Conservation (phyloP, 2,113 vertebrate species). For the Ptychochromis oligacanthus region DNA sequence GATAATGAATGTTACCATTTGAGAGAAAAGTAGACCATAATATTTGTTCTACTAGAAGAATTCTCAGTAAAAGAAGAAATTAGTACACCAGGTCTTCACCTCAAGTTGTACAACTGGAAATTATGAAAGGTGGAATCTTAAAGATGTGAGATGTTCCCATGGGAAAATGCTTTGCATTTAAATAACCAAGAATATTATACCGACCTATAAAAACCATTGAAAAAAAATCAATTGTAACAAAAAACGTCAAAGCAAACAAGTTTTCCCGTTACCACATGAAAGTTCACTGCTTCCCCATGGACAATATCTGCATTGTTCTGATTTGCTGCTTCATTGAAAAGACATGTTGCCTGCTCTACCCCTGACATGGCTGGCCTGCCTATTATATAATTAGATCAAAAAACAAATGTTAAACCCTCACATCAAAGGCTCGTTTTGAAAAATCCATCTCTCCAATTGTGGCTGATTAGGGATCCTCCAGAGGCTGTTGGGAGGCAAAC, state of each 20-base stretch:
- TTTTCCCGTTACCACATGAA: conserved; percentile 1
- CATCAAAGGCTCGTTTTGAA: conserved; percentile 74
- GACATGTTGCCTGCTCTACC: conserved; percentile 10
- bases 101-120: background rate
- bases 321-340: conserved; percentile 40
- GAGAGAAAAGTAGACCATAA: background rate
- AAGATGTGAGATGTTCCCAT: background rate
- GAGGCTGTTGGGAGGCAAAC: conserved; percentile 42
- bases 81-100: background rate
- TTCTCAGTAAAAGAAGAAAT: background rate
- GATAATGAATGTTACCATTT: background rate
- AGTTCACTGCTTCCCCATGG: conserved; percentile 6
- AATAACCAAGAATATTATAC: background rate
- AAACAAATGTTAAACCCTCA: conserved; percentile 65
- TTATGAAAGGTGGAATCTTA: background rate
- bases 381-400: conserved; percentile 68
- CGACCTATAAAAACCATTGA: background rate
- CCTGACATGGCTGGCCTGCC: conserved; percentile 46
- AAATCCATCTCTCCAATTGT: conserved; percentile 70
- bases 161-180: background rate
- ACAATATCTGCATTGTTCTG: conserved; percentile 32
- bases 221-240: background rate
- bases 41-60: background rate
- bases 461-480: conserved; percentile 66
- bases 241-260: conserved; percentile 27